These are phyloP conservation scores for Siniperca undulata DNA, from an alignment of 2,797 vertebrate species.

Conservation along the genomic window DNA sequence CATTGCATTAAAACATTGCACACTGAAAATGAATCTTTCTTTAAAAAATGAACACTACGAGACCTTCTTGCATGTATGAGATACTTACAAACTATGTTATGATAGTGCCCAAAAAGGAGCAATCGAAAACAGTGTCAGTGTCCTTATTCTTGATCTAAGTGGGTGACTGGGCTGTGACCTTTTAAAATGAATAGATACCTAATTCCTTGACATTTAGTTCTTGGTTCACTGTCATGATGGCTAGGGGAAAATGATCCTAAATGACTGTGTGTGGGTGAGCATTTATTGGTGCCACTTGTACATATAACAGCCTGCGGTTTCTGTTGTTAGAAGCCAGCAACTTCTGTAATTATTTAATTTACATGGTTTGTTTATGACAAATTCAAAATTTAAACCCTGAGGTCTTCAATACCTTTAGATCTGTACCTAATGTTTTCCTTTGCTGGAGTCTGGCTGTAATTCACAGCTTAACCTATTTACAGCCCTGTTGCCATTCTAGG, in stretches of 20 bases:
- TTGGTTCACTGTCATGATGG: slow-evolving; percentile 25
- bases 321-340: slow-evolving; percentile 39
- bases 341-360: slow-evolving; percentile 52
- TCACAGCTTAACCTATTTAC: slow-evolving; percentile 71
- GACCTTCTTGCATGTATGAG: not conserved
- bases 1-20: not conserved
- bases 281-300: slow-evolving; percentile 21
- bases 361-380: slow-evolving; percentile 44
- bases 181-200: slow-evolving; percentile 32
- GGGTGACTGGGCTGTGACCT: slow-evolving; percentile 18
- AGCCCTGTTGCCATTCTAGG: slow-evolving; percentile 65
- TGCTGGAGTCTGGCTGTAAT: slow-evolving; percentile 60
- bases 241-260: slow-evolving; percentile 19
- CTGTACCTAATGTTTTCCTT: slow-evolving; percentile 67
- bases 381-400: slow-evolving; percentile 27
- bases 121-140: not conserved
- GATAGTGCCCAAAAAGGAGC: not conserved
- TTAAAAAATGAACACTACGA: not conserved
- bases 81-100: not conserved
- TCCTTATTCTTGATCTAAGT: not conserved
- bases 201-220: slow-evolving; percentile 49
- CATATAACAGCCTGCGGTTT: slow-evolving; percentile 12
- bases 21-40: not conserved
- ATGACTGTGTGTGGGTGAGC: slow-evolving; percentile 41
- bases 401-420: slow-evolving; percentile 61